Evolutionary conservation across 1,140 invertebrate species (phyloP), one percentile per base, ranked within the genome.

Genomic region (Drosophila auraria): DNA sequence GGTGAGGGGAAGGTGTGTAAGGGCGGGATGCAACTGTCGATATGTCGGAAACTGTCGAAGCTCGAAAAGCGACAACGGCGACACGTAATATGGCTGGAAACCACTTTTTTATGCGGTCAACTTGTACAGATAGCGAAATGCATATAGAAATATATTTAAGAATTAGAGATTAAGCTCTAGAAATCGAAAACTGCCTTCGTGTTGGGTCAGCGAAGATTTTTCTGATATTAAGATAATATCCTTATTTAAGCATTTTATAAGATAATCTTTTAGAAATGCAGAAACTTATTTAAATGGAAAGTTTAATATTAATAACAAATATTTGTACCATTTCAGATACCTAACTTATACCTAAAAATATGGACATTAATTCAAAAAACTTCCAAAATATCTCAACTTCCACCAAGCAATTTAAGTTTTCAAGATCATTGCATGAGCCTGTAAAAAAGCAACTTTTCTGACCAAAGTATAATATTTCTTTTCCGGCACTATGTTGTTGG

Each of bases 11-110:
- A 25, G 20, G 33, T 23, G 53, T 23, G 27, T 33, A n/a, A 38
- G 56, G 50, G 47, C 38, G 50, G 36, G 74, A 44, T 81, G 70
- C 73, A 79, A 62, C 78, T 84, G 73, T 84, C 84, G 70, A 84
- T 84, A 68, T 84, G 84, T 87, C 84, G 84, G 84, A 87, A 89
- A 82, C 83, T 84, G 84, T 87, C 84, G 72, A 44, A 72, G 81
- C 70, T 30, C 17, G 50, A 54, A 78, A 69, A 75, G 70, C 72
- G 78, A 78, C 64, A 54, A 57, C 63, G 65, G 40, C 84, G 50
- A 63, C 81, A 81, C 81, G 73, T 84, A 75, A 83, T 89, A 82
- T 84, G 62, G 63, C 65, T 62, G 57, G 72, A 74, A 87, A 80
- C 64, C 71, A 27, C 36, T 65, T 54, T 70, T 58, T 49, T 47